Conservation (phyloP, 2,113 vertebrate species). For the Platysteira castanea region DNA sequence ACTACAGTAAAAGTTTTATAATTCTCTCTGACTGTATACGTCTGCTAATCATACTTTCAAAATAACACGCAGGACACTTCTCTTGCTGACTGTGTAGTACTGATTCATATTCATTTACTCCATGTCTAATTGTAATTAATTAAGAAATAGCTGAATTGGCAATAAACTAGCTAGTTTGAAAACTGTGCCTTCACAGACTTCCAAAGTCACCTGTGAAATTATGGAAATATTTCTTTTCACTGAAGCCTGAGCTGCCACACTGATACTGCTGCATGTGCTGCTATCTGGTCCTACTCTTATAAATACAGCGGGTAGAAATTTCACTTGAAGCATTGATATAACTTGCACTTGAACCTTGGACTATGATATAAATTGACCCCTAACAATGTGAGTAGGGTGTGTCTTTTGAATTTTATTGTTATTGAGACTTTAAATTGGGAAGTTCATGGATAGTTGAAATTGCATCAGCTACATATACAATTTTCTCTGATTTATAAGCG, state of each 20-base stretch:
- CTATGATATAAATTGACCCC: neutral
- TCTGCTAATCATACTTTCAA: slow-evolving; percentile 25
- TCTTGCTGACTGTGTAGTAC: neutral
- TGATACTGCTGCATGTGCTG: neutral
- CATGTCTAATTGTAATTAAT: neutral
- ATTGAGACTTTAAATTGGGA: neutral
- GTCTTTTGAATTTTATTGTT: neutral
- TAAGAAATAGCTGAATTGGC: neutral
- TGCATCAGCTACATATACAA: fast-evolving
- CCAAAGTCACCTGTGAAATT: neutral
- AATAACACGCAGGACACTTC: neutral
- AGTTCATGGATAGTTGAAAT: neutral
- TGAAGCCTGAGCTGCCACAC: neutral
- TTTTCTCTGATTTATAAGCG: neutral
- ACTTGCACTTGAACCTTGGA: neutral
- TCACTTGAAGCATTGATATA: neutral
- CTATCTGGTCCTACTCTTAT: neutral
- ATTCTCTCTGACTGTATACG: neutral
- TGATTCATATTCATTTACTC: slow-evolving; percentile 1
- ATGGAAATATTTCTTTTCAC: neutral
- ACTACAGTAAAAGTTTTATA: neutral
- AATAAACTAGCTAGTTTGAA: neutral
- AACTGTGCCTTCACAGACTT: neutral
- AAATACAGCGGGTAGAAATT: neutral
- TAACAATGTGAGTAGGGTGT: neutral